Base-by-base conservation (phyloP, 2,888 invertebrate genomes). In the Hemaris fuciformis region DNA sequence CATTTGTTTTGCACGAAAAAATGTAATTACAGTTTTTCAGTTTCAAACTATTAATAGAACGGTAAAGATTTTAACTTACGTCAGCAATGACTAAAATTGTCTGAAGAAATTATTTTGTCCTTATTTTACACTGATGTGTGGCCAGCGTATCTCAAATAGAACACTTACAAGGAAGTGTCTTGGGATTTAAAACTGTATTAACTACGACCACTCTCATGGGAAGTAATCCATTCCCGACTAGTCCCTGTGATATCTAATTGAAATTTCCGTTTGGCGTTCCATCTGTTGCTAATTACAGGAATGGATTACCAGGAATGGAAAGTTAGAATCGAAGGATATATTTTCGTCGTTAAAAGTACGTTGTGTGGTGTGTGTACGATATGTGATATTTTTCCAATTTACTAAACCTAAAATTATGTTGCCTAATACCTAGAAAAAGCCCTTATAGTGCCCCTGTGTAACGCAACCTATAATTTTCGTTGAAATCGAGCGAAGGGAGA, bases 1-100 rank as follows among this genome's bases (percentile, higher is more conserved):
- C 48, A 38, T 59, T 59, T 15, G 38, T 59, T 23, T 60, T 48
- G 60, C 53, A 8, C 27, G 53, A 53, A 53, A 53, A 48, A 48
- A 53, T 18, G 18, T 31, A 27, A 57, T 27, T 62, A 31, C 62
- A 41, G 65, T 62, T 65, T 66, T 62, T 70, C 45, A 63, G 58
- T 63, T 70, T 66, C 66, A 64, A 64, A 66, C 65, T 63, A 4
- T 8, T 31, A 18, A 53, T 48, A 25, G n/a, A 25, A 25, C n/a
- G 1, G 25, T 7, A 27, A 15, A 15, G 48, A 18, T 43, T 20
- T 48, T 15, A 7, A 15, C n/a, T 48, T 27, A 15, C n/a, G 25
- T 27, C n/a, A 6, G 15, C 8, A 48, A 38, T 38, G 38, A 38
- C n/a, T 38, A 4, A 4, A 38, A 10, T n/a, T 38, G n/a, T 38